Evolutionary conservation across 1,140 invertebrate genomes (phyloP).

Genomic region (Probaryconus sp.): DNA sequence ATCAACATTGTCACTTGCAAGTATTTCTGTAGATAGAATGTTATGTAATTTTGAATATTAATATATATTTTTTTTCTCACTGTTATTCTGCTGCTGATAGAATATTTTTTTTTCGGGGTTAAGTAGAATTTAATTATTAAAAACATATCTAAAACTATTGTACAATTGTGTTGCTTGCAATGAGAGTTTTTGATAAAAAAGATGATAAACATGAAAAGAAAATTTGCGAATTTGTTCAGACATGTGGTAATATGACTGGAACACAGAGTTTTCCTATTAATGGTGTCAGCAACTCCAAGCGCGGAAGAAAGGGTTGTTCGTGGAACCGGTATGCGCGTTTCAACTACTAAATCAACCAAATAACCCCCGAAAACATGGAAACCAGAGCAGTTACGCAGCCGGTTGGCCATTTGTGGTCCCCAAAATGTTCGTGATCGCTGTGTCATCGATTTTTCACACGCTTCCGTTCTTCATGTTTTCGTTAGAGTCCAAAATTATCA

Average conservation of each 20-base stretch:
- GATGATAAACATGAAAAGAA: too few species aligned
- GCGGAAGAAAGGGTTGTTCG: slow-evolving; percentile 65
- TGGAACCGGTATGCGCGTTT: slow-evolving; percentile 48
- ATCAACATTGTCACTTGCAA: too few species aligned
- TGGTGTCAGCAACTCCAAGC: slow-evolving; percentile 36
- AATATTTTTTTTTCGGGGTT: too few species aligned
- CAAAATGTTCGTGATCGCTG: slow-evolving; percentile 50
- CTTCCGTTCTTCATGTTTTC: slow-evolving; percentile 9
- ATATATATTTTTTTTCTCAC: too few species aligned
- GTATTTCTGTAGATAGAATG: too few species aligned
- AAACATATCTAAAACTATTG: too few species aligned
- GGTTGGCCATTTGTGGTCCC: slow-evolving; percentile 72
- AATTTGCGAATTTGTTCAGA: not conserved
- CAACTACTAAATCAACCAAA: slow-evolving; percentile 74
- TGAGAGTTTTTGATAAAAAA: too few species aligned
- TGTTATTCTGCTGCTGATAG: too few species aligned
- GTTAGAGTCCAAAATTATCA: slow-evolving; percentile 1
- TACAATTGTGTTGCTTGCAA: too few species aligned
- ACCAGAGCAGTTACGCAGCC: slow-evolving; percentile 66
- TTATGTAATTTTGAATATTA: too few species aligned
- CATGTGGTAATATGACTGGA: slow-evolving; percentile 15
- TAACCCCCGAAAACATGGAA: slow-evolving; percentile 66
- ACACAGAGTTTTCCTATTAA: slow-evolving; percentile 26
- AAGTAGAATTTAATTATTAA: too few species aligned
- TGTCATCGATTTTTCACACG: slow-evolving; percentile 39